phyloP scores from a whole-genome alignment of 1,140 invertebrate species.

The Sitophilus oryzae region DNA sequence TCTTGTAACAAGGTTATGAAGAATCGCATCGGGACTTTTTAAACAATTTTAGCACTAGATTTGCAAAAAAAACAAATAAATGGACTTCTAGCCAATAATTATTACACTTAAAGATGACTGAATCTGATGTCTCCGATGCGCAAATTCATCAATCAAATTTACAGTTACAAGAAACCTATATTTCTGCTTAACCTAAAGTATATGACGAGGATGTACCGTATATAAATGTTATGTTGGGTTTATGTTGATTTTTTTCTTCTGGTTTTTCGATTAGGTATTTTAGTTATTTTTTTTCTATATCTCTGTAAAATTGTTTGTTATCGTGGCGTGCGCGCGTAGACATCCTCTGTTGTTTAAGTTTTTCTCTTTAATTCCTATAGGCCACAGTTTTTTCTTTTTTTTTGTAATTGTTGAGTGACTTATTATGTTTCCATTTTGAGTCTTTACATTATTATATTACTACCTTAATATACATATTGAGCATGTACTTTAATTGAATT shows the following conservation, averaged over 20 bases:
- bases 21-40: too few species aligned
- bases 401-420: conserved; percentile 41
- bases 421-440: conserved; percentile 38
- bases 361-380: conserved; percentile 29
- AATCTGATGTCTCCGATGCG: too few species aligned
- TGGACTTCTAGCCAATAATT: too few species aligned
- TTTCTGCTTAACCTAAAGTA: conserved; percentile 7
- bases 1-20: too few species aligned
- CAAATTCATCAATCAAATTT: too few species aligned
- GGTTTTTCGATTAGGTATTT: conserved; percentile 19
- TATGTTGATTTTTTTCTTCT: conserved; percentile 31
- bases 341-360: conserved; percentile 43
- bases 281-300: conserved; percentile 17
- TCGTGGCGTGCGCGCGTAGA: conserved; percentile 39
- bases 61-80: too few species aligned
- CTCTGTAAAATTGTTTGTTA: conserved; percentile 27
- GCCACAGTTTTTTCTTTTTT: conserved; percentile 31
- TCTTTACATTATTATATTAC: conserved; percentile 35
- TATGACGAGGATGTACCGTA: conserved; percentile 40
- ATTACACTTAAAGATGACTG: too few species aligned
- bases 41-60: not conserved
- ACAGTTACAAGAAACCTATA: conserved; percentile 17
- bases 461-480: conserved; percentile 36
- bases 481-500: conserved; percentile 41
- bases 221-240: conserved; percentile 31